Conservation (phyloP, 2,113 vertebrate genomes). For the Nothoprocta pentlandii region DNA sequence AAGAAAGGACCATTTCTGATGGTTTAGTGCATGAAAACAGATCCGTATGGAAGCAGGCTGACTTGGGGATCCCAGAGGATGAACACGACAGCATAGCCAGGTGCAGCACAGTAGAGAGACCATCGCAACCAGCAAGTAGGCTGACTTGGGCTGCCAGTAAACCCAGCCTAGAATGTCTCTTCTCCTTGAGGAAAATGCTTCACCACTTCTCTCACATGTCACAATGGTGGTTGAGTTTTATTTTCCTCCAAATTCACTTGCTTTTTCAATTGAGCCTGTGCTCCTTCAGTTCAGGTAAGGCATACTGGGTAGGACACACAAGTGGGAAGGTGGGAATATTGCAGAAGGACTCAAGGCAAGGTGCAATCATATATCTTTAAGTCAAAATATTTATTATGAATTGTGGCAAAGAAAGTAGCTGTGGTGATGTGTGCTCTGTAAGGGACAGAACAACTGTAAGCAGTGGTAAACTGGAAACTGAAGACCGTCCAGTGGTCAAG, state of each 20-base stretch:
- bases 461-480: not conserved
- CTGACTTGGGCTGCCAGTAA: not conserved
- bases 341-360: not conserved
- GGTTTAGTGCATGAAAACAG: not conserved
- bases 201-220: not conserved
- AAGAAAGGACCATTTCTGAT: not conserved
- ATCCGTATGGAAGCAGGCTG: not conserved
- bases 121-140: rapidly evolving
- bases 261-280: not conserved
- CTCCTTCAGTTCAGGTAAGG: not conserved
- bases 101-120: not conserved
- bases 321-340: not conserved
- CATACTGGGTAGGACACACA: not conserved
- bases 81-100: not conserved
- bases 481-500: not conserved
- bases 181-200: not conserved
- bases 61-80: not conserved
- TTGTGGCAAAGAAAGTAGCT: not conserved
- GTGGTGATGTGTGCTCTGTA: no score
- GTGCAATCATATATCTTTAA: not conserved
- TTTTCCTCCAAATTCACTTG: not conserved
- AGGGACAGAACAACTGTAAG: no score
- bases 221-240: not conserved
- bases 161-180: not conserved
- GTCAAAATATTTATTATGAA: not conserved